Conservation (phyloP, 2,888 invertebrate species). For the Xanthia icteritia region DNA sequence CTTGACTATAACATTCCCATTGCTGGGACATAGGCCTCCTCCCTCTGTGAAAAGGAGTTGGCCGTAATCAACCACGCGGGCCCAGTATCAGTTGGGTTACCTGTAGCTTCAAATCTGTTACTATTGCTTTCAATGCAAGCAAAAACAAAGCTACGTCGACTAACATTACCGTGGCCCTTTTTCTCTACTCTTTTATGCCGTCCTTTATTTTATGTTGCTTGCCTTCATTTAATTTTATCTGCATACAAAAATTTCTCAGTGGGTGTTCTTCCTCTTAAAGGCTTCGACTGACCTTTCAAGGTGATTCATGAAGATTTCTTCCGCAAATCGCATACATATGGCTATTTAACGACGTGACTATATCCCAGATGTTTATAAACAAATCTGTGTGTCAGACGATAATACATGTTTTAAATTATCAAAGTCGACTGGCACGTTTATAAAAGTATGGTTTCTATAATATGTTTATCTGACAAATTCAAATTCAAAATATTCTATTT, state of each 20-base stretch:
- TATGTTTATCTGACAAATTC: not conserved
- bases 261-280: constrained; percentile 49
- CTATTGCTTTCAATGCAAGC: not conserved
- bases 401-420: constrained; percentile 40
- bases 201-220: constrained; percentile 30
- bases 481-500: not conserved
- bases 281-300: constrained; percentile 48
- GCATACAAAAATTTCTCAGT: constrained; percentile 42
- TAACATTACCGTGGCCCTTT: not conserved
- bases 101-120: no score
- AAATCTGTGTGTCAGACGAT: constrained; percentile 22
- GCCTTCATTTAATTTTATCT: constrained; percentile 59
- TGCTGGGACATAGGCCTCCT: not conserved
- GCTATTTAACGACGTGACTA: constrained; percentile 20
- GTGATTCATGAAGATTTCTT: constrained; percentile 52
- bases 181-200: not conserved
- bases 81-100: no score
- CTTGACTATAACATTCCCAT: not conserved
- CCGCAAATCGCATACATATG: constrained; percentile 48
- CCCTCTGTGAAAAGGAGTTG: not conserved
- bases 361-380: constrained; percentile 33
- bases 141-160: not conserved
- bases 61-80: no score
- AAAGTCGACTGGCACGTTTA: constrained; percentile 4
- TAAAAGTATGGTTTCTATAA: not conserved